Base-by-base conservation (phyloP, 2,797 vertebrate genomes). In the Pyrocephalus nanus region DNA sequence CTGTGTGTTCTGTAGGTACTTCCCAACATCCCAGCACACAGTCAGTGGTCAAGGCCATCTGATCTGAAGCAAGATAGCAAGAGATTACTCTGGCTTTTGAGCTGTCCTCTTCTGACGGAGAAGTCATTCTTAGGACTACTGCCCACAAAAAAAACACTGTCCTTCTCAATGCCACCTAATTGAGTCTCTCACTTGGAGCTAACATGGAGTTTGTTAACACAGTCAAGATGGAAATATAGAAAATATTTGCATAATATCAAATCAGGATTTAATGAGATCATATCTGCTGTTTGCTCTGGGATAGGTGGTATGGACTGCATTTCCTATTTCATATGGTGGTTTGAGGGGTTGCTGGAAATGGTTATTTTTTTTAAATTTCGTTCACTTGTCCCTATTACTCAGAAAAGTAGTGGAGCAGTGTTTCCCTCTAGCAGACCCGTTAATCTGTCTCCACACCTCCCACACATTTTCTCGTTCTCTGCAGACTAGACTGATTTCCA, bases 191-290 rank as follows among this genome's bases (percentile, higher is more conserved):
- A 29, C 42, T 66, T 83, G 76, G 58, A 66, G 29, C 10, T 42
- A 58, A 40, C 25, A 19, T 8, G 50, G 11, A 13, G 11, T 16
- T 90, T 79, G 51, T 65, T 78, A 62, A 42, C 43, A 25, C 77
- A 51, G n/a, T 64, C 61, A 78, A 47, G 58, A 69, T 47, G 27
- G 50, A 83, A 74, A 87, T 60, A 22, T 21, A 47, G 55, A 70
- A 72, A 91, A 66, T 92, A 76, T 64, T 77, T 95, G 58, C 21
- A 26, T 80, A 65, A n/a, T 54, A 61, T 74, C 26, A 42, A 71
- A 83, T 74, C 53, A 67, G 32, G 15, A 22, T 66, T 91, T 94
- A 67, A 77, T 72, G 58, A 92, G 78, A 74, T 58, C 23, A 43
- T 20, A 36, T 79, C 53, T 90, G 12, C 45, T 71, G 25, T 86